A percentile compares a stretch with the other conserved stretches of the same genome.
phyloP scores from a whole-genome alignment of 2,113 vertebrate species.

The Chaetorhynchus papuensis region DNA sequence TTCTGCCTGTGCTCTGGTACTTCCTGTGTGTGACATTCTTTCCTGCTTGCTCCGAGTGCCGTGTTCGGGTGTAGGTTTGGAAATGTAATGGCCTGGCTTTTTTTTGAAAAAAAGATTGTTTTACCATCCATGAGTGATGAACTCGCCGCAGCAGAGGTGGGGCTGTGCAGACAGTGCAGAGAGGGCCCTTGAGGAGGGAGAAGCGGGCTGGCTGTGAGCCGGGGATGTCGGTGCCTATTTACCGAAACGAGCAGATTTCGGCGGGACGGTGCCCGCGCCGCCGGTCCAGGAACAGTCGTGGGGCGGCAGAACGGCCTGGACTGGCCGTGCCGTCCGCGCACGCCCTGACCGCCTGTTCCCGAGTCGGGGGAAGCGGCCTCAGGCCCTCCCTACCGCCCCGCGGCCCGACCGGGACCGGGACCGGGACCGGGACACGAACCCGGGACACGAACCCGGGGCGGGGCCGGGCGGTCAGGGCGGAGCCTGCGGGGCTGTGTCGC shows the following conservation, averaged over 20 bases:
- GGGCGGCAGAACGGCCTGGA: background rate
- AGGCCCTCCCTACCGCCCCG: background rate
- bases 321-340: background rate
- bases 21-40: fast-evolving
- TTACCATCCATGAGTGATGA: background rate
- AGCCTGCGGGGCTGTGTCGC: fast-evolving
- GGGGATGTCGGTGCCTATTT: background rate
- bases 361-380: background rate
- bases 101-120: background rate
- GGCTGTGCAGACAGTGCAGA: background rate
- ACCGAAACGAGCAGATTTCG: background rate
- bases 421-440: background rate
- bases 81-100: background rate
- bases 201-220: background rate
- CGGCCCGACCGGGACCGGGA: fast-evolving
- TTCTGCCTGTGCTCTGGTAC: background rate
- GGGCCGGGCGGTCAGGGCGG: background rate
- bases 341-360: background rate
- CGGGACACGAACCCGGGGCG: background rate
- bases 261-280: background rate
- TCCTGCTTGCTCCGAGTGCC: background rate
- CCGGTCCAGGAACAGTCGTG: background rate
- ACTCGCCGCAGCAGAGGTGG: background rate
- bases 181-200: background rate
- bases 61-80: background rate